Conservation (phyloP, 2,797 vertebrate genomes). For the Pempheris klunzingeri region DNA sequence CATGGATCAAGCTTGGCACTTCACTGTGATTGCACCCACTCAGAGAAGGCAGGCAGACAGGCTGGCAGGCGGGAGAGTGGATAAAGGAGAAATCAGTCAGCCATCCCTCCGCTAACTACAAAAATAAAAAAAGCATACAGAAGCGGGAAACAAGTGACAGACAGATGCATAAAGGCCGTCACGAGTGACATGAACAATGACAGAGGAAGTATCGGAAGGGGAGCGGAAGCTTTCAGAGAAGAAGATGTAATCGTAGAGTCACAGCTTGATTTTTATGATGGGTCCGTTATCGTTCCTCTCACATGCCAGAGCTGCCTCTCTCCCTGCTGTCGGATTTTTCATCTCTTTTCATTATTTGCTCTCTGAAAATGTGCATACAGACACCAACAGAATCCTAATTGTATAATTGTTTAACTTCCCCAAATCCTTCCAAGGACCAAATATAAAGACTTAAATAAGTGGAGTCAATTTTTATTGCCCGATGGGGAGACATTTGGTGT, state of each 20-base stretch:
- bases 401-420: neutral
- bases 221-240: constrained; percentile 32
- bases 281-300: constrained; percentile 43
- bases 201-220: constrained; percentile 33
- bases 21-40: constrained; percentile 75
- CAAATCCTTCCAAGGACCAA: neutral
- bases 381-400: neutral
- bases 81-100: constrained; percentile 60
- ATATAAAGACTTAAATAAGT: neutral
- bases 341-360: constrained; percentile 19
- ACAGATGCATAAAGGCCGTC: constrained; percentile 26
- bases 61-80: constrained; percentile 54
- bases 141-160: constrained; percentile 37
- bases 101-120: constrained; percentile 15
- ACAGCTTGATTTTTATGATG: constrained; percentile 38
- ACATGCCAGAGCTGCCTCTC: constrained; percentile 46
- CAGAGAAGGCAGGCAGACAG: constrained; percentile 56
- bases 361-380: constrained; percentile 18
- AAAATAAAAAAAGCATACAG: constrained; percentile 4
- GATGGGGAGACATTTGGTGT: neutral
- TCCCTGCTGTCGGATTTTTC: constrained; percentile 40
- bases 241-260: constrained; percentile 43
- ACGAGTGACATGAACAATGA: constrained; percentile 28
- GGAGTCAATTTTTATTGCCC: neutral
- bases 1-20: constrained; percentile 64